A percentile compares a stretch with the other conserved stretches of the same genome.
Conservation (phyloP, 2,113 vertebrate genomes). For the Empidonax traillii region DNA sequence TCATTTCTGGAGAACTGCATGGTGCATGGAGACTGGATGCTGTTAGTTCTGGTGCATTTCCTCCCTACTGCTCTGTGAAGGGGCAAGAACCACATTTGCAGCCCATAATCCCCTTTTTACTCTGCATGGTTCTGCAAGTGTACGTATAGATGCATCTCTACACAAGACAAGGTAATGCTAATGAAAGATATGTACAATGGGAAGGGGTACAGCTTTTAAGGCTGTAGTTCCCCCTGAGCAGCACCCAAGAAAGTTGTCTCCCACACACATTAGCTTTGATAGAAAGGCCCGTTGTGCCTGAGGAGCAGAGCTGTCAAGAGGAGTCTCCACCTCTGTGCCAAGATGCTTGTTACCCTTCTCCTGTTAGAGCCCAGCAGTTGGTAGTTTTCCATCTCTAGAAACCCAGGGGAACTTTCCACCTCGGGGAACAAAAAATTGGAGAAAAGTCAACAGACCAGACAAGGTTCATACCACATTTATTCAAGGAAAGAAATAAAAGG, state of each 20-base stretch:
- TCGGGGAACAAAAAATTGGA: not conserved
- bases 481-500: conserved; percentile 7
- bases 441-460: not conserved
- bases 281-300: not conserved
- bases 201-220: not conserved
- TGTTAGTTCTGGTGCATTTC: not conserved
- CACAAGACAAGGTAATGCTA: not conserved
- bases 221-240: not conserved
- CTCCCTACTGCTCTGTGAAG: not conserved
- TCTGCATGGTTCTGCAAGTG: not conserved
- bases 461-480: not conserved
- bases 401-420: not conserved
- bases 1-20: not conserved
- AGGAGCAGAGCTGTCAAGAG: not conserved
- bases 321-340: not conserved
- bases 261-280: not conserved
- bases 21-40: not conserved
- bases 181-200: fast-evolving
- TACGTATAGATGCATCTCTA: not conserved
- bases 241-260: not conserved
- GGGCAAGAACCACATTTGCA: not conserved
- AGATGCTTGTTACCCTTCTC: not conserved
- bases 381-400: conserved; percentile 4
- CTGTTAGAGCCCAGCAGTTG: not conserved
- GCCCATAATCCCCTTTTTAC: not conserved